Base-by-base conservation (phyloP, 2,113 vertebrate genomes). In the Thermophis baileyi region DNA sequence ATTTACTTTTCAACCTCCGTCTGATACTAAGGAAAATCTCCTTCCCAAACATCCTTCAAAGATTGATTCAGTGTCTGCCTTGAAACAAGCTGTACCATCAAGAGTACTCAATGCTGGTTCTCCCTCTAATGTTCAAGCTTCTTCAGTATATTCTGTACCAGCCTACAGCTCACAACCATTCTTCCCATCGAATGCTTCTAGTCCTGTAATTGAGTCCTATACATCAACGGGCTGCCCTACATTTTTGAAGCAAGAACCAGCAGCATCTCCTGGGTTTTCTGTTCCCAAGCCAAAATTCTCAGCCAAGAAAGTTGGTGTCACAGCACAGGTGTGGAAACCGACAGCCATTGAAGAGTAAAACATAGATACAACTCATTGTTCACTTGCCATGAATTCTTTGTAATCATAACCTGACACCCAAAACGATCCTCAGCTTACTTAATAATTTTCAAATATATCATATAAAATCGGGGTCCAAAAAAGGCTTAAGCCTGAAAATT, bases 261-360 rank as follows among this genome's bases (percentile, higher is more conserved):
- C 95, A 93, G 96, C 96, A 16, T 69, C 97, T 0, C 93, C 98
- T 63, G 97, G 96, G 91, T 92, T 97, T 94, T 96, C 94, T 94
- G 97, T 99, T 92, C 99, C 99, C 0, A 98, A 98, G 97, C 99
- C 99, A 91, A 99, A 98, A 95, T 99, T 99, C 97, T 99, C 98
- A 53, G 99, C 99, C 94, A 99, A 99, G 98, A 99, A 98, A 97
- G 98, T 98, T 89, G 97, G 97, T 86, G 98, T 97, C 95, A 97
- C 97, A 88, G 98, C 98, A 94, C 99, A 99, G 98, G 99, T 99
- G 97, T 99, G 99, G 99, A 99, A 99, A 97, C 99, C 99, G 53
- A 96, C 98, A 6, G 90, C 96, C 74, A 98, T 95, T 91, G 98
- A 97, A 95, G 98, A 98, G 97, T 99, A 98, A 97, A 91, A 95